Evolutionary conservation across 2,797 vertebrate genomes (phyloP).

Genomic region (Molothrus ater): DNA sequence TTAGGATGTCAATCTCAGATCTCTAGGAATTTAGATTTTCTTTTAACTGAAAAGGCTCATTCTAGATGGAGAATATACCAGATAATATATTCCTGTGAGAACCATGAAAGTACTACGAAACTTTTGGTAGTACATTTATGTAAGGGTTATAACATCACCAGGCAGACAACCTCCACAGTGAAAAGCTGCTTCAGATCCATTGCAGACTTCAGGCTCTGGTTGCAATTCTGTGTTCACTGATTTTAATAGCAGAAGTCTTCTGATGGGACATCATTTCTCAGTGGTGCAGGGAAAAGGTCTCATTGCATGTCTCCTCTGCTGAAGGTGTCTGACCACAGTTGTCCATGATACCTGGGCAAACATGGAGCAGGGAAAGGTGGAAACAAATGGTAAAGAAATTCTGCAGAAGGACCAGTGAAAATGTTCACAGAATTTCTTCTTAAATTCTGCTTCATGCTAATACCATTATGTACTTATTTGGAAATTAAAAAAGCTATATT

Average conservation of each 20-base stretch:
- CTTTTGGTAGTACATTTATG: background rate
- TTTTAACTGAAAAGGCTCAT: background rate
- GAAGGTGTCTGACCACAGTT: background rate
- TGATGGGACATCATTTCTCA: background rate
- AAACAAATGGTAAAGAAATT: background rate
- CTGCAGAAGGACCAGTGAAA: background rate
- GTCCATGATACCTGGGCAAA: background rate
- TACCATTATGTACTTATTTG: background rate
- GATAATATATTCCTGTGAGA: background rate
- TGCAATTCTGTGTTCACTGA: background rate
- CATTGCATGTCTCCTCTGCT: background rate
- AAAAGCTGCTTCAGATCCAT: background rate
- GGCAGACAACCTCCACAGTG: background rate
- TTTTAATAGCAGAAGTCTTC: background rate
- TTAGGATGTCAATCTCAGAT: background rate
- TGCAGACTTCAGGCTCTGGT: background rate
- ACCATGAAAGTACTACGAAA: background rate
- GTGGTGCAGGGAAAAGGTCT: background rate
- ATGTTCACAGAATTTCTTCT: background rate
- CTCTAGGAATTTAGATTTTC: background rate
- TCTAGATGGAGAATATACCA: background rate
- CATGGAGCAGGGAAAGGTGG: background rate
- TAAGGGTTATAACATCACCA: background rate
- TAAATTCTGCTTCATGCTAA: background rate
- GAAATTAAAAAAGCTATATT: background rate